A percentile compares a stretch with the other conserved stretches of the same genome.
Conservation (phyloP, 1,140 invertebrate genomes). For the Camponotus floridanus region DNA sequence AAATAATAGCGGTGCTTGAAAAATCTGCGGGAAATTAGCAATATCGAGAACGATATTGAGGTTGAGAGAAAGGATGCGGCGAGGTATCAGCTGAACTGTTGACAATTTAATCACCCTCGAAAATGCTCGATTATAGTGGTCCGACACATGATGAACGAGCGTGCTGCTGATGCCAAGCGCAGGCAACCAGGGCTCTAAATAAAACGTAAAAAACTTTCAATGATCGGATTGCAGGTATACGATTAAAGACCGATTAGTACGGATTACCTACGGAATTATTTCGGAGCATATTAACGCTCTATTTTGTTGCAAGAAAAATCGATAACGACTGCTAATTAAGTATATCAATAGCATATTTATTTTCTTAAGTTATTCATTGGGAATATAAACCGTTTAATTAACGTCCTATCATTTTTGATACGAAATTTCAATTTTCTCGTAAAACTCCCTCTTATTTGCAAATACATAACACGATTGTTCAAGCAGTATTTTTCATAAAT, state of each 20-base stretch:
- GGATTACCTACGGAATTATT: conserved; percentile 30
- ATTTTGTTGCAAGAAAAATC: not conserved
- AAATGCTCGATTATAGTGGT: conserved; percentile 69
- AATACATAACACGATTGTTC: not conserved
- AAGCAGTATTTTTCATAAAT: not conserved
- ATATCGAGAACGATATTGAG: conserved; percentile 24
- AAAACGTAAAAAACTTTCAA: conserved; percentile 70
- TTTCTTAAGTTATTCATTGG: not conserved
- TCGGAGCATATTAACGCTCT: not conserved
- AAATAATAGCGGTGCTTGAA: not conserved
- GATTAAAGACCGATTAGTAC: conserved; percentile 57
- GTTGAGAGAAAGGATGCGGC: conserved; percentile 18
- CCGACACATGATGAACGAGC: conserved; percentile 68
- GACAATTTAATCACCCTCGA: conserved; percentile 72
- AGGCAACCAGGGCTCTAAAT: conserved; percentile 56
- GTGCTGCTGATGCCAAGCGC: conserved; percentile 29
- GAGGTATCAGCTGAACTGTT: conserved; percentile 57
- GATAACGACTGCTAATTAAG: not conserved
- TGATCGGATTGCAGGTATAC: conserved; percentile 31
- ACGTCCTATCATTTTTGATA: not conserved
- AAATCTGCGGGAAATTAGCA: conserved; percentile 28
- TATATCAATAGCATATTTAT: not conserved
- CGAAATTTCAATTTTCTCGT: not conserved
- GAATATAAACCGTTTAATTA: not conserved
- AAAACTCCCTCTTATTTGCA: not conserved